Conservation (phyloP, 2,113 vertebrate species). For the Myxocyprinus asiaticus region DNA sequence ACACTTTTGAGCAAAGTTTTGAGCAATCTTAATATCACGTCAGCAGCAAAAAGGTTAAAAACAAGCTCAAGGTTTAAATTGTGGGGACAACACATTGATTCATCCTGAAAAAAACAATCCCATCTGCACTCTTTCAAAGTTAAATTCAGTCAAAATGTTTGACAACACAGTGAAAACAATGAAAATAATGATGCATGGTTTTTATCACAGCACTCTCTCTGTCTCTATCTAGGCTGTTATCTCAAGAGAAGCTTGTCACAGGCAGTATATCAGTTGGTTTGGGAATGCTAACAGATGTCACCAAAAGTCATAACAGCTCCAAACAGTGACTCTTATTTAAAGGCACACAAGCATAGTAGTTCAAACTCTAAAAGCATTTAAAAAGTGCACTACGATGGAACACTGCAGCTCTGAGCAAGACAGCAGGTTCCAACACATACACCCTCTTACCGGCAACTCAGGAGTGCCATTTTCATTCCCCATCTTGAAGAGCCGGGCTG, state of each 20-base stretch:
- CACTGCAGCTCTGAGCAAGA: slow-evolving; percentile 8
- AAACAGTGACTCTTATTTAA: background rate
- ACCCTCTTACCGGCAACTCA: slow-evolving; percentile 70
- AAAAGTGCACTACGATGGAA: background rate
- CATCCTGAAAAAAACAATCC: background rate
- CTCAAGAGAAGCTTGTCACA: slow-evolving; percentile 29
- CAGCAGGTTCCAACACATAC: slow-evolving; percentile 24
- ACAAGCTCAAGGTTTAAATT: too few relatives aligned
- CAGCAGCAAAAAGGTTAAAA: too few relatives aligned
- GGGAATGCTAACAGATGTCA: slow-evolving; percentile 44
- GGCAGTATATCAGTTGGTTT: slow-evolving; percentile 35
- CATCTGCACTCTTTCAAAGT: slow-evolving; percentile 23
- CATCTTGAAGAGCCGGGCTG: slow-evolving; percentile 64
- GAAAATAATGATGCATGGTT: too few relatives aligned
- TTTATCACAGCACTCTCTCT: too few relatives aligned
- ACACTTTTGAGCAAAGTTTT: too few relatives aligned
- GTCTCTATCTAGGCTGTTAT: slow-evolving; percentile 19
- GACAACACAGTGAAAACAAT: slow-evolving; percentile 25
- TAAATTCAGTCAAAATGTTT: slow-evolving; percentile 24
- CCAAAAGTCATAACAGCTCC: slow-evolving; percentile 21
- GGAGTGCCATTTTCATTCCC: slow-evolving; percentile 77
- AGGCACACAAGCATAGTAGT: slow-evolving; percentile 20
- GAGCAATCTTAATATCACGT: too few relatives aligned
- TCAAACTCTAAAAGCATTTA: background rate
- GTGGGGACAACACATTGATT: background rate